Evolutionary conservation across 2,888 invertebrate genomes (phyloP).

Genomic region (Laothoe populi): DNA sequence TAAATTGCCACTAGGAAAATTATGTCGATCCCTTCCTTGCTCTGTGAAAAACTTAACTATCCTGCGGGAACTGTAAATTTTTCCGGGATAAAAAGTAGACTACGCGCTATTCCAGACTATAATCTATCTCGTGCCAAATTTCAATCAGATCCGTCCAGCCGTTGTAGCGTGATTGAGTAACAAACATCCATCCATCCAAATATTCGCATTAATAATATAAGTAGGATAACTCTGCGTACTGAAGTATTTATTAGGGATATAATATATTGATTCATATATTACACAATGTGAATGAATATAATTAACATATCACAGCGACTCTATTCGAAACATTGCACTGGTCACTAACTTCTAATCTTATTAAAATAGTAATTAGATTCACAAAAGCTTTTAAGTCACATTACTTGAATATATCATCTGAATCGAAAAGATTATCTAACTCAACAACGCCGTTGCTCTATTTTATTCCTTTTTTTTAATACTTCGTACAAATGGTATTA

Average conservation of each 20-base stretch:
- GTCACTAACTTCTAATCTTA: constrained; percentile 41
- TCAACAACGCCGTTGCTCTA: constrained; percentile 51
- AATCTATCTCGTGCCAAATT: no score
- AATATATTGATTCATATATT: constrained; percentile 11
- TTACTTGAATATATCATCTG: constrained; percentile 49
- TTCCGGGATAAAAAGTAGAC: no score
- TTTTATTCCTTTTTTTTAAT: constrained; percentile 52
- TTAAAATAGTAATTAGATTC: constrained; percentile 51
- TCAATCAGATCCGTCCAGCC: no score
- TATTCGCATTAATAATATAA: no score
- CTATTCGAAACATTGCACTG: constrained; percentile 28
- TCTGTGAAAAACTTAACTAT: no score
- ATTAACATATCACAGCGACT: constrained; percentile 24
- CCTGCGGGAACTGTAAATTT: no score
- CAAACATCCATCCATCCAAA: no score
- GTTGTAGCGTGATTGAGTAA: no score
- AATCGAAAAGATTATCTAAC: constrained; percentile 57
- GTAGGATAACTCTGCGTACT: no score
- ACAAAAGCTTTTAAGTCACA: constrained; percentile 48
- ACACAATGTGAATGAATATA: constrained; percentile 13
- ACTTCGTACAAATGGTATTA: constrained; percentile 67
- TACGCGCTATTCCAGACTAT: no score
- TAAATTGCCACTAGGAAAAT: no score
- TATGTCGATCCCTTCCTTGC: no score
- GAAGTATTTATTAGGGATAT: background rate